Evolutionary conservation across 1,140 invertebrate species (phyloP), one percentile per base, ranked within the genome.

Genomic region (Zaprionus camerounensis): DNA sequence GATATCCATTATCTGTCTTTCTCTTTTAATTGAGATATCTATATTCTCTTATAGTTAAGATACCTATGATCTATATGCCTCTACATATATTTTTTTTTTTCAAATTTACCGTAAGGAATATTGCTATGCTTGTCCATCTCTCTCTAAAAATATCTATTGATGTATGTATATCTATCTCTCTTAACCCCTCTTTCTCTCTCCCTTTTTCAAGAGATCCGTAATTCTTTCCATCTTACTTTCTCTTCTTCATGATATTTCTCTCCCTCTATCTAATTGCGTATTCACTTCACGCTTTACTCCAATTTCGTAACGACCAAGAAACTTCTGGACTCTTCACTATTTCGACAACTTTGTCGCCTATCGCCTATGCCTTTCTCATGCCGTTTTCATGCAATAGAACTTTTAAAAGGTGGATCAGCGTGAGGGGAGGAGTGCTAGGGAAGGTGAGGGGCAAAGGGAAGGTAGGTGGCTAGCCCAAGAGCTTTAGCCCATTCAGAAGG

Each of bases 341-440:
- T 7, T 53, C 41, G 66, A 57, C 59, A 66, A 53, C n/a, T 64
- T 80, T 73, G 76, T 83, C 76, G 61, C 76, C 81, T 72, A n/a
- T 9, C 26, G 20, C 20, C 1, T 20, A 13, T 31, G 36, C 20
- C 53, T 72, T 56, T 46, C 51, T 65, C 46, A 71, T 26, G 46
- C 62, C 53, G 64, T 70, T 72, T 63, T 72, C 57, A 57, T 72
- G 57, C 56, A 24, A 28, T 41, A 58, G 70, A 72, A 56, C 26
- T 41, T 24, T n/a, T 26, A 31, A 26, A 22, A 15, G 38, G 26
- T 34, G 15, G 17, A 26, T 34, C 55, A 34, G 11, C 55, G 24
- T 22, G 20, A 49, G 64, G 4, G 41, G 58, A n/a, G 51, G 63
- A 55, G 53, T 7, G 22, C 20, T 55, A 59, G 46, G 15, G 49